Evolutionary conservation across 2,797 vertebrate species (phyloP).

Genomic region (Ciconia nigra): DNA sequence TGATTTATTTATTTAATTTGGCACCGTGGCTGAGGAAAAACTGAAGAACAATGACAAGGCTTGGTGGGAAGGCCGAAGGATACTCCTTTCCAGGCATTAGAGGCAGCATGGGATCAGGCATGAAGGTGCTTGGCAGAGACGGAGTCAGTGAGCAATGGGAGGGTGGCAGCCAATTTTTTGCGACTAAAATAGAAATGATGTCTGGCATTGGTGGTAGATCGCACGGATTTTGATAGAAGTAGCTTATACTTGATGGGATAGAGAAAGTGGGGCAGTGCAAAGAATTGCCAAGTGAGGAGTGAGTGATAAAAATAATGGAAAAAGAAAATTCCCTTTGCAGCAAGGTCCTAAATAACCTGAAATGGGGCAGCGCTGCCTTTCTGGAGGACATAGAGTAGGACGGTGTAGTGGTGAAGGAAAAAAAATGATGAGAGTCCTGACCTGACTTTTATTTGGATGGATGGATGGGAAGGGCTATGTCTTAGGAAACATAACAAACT

Average conservation of each 20-base stretch:
- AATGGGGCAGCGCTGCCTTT: background rate
- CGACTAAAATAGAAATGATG: constrained; percentile 28
- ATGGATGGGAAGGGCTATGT: background rate
- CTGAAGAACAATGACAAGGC: background rate
- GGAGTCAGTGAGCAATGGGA: background rate
- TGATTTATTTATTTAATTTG: constrained; percentile 33
- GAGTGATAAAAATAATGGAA: constrained; percentile 35
- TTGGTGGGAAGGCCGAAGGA: background rate
- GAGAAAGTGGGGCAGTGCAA: constrained; percentile 24
- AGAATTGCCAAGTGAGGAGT: background rate
- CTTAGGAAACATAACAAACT: background rate
- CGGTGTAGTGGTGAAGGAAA: background rate
- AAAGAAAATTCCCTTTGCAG: constrained; percentile 27
- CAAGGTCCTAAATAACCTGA: background rate
- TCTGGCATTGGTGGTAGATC: constrained; percentile 22
- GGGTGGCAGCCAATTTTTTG: constrained; percentile 29
- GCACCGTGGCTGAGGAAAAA: background rate
- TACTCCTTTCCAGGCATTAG: constrained; percentile 4
- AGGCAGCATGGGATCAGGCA: background rate
- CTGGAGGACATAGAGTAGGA: background rate
- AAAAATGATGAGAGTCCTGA: background rate
- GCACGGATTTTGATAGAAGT: constrained; percentile 13
- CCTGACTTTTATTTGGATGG: background rate
- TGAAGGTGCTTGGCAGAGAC: constrained; percentile 30
- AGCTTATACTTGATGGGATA: background rate